Percentiles rank a stretch among this genome's conserved stretches.
Evolutionary conservation across 2,797 vertebrate species (phyloP).

Genomic region (Eulemur coronatus): DNA sequence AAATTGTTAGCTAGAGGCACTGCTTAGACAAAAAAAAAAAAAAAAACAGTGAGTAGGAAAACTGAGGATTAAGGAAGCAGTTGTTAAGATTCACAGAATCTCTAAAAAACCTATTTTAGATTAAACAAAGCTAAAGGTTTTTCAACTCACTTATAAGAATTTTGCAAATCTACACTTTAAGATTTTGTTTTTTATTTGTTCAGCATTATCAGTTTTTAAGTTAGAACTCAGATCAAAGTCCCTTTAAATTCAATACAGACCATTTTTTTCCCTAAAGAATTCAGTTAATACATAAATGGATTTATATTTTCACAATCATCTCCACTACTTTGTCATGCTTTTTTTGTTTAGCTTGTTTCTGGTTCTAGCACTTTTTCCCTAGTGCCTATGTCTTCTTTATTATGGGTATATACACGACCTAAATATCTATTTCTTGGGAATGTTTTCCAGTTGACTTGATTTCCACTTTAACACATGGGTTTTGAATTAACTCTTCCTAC

Average conservation of each 20-base stretch:
- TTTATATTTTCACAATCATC: neutral
- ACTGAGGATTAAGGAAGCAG: neutral
- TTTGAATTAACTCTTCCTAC: neutral
- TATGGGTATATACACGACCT: neutral
- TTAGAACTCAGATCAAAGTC: neutral
- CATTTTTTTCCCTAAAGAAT: neutral
- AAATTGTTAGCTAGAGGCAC: neutral
- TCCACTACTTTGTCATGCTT: neutral
- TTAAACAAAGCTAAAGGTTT: neutral
- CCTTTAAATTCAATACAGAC: neutral
- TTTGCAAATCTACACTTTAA: neutral
- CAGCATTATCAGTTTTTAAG: neutral
- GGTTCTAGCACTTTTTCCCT: neutral
- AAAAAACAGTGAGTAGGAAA: neutral
- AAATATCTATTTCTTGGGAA: neutral
- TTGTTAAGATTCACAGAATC: neutral
- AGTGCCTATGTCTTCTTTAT: neutral
- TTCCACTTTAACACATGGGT: neutral
- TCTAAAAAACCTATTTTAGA: neutral
- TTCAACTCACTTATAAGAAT: neutral
- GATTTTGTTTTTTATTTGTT: neutral
- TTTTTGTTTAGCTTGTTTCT: neutral
- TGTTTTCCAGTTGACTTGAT: constrained; percentile 3
- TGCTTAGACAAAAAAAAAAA: neutral
- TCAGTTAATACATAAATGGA: neutral